Base-by-base conservation (phyloP, 2,113 vertebrate genomes). In the Taxidea taxus region DNA sequence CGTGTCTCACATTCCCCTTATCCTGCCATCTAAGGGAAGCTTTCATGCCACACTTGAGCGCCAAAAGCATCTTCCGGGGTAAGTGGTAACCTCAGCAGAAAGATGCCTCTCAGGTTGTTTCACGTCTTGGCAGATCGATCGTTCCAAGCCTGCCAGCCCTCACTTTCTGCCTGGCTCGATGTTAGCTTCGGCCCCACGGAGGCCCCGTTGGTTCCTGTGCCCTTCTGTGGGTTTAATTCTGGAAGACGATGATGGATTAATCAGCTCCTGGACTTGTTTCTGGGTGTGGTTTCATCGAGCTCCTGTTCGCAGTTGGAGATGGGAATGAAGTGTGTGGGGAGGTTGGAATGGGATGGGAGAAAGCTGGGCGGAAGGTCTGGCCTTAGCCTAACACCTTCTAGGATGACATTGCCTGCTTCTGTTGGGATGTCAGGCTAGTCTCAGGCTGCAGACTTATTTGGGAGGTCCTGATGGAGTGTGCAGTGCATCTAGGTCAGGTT, bases 21-120 rank as follows among this genome's bases (percentile, higher is more conserved):
- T 91, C 96, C 93, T 96, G 86, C 88, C 88, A 81, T 92, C 88
- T 34, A 81, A 90, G 91, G 75, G 95, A 95, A 80, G 96, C 94
- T 96, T 95, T 94, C 83, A 49, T 91, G 88, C 84, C 91, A 54
- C 0, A 44, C 85, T 39, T 90, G 66, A 6, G 89, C 78, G 95
- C 97, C 98, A 85, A 95, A 34, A 97, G 90, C 93, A n/a, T 88
- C 97, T 98, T 98, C 95, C 44, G 56, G 96, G 96, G 87, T 95
- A 96, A 97, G 87, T 77, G 90, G 94, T 74, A 75, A 86, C 97
- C 92, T 95, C 97, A 97, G 98, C 96, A 97, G 96, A 96, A 97
- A 97, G 72, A 68, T 15, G 80, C 15, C 81, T 95, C 95, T 89
- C 87, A 2, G 91, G 89, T 72, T 68, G 88, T 91, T 94, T 98